Evolutionary conservation across 1,140 invertebrate genomes (phyloP), one percentile per base, ranked within the genome.

Genomic region (Caerostris darwini): DNA sequence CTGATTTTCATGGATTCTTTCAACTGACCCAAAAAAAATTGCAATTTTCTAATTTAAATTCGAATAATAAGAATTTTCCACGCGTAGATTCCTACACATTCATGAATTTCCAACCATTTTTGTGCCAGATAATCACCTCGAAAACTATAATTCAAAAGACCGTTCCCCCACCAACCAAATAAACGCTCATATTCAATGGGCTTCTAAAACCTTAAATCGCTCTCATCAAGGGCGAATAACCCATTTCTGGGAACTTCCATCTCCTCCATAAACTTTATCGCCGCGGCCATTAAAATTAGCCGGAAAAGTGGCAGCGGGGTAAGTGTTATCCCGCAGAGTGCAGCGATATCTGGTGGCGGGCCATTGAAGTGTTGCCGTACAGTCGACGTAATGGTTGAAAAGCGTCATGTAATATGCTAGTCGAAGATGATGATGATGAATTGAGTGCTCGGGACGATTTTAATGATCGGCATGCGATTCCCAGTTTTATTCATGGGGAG

Each of bases 151-250:
- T 34, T 77, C 53, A 53, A 77, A 77, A 77, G 71, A 77, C 71
- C 34, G 50, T 77, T 77, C 71, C 34, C 71, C 34, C 8, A 8
- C 53, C 34, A 77, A 77, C 50, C 71, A 50, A 77, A 77, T 77
- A 77, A 83, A 83, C 82, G 54, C 71, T 34, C n/a, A n/a, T 54
- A 10, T 57, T 58, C 19, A 8, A 83, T 57, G n/a, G 56, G 54
- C 82, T 83, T 83, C 82, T 83, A 83, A 83, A 83, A 83, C 82
- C 82, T 83, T 54, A 83, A 83, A 83, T 83, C 57, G 82, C 82
- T 57, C 82, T 83, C 82, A 83, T 83, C 82, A 83, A 83, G 82
- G 82, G 7, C 82, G 82, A 56, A 83, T 83, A 83, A 83, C 54
- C 82, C 82, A 83, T 83, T 83, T 58, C 82, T 83, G 34, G 71